Percentiles rank a stretch among this genome's conserved stretches.
These are phyloP conservation scores for Platynereis dumerilii DNA, from an alignment of 2,888 invertebrate genomes.

Conservation along the genomic window DNA sequence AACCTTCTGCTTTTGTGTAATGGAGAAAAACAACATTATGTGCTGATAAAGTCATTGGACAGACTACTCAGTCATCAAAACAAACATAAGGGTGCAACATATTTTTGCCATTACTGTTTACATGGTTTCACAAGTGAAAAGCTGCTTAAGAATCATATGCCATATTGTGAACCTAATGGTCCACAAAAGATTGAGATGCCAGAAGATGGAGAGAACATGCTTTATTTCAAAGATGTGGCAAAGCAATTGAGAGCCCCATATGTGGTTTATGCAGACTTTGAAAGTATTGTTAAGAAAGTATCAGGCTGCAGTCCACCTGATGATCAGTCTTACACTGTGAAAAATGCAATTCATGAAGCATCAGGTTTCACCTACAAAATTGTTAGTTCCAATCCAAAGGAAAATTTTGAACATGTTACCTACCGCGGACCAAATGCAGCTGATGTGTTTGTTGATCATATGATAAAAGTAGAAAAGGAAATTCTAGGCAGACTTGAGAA, in stretches of 20 bases:
- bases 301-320: too few relatives aligned
- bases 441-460: neutral
- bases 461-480: neutral
- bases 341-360: neutral
- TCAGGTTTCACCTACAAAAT: neutral
- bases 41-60: too few relatives aligned
- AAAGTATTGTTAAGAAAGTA: too few relatives aligned
- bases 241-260: constrained; percentile 5
- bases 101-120: too few relatives aligned
- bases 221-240: neutral
- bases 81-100: too few relatives aligned
- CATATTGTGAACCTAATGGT: too few relatives aligned
- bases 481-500: neutral
- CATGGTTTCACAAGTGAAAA: too few relatives aligned
- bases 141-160: neutral
- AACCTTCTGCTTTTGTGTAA: too few relatives aligned
- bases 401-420: neutral
- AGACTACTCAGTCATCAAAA: too few relatives aligned
- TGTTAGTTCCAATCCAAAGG: neutral
- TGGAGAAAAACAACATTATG: too few relatives aligned
- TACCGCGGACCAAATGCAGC: neutral
- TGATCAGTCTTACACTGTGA: neutral
- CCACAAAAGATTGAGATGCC: too few relatives aligned
- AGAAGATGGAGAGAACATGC: too few relatives aligned
- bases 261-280: neutral